A percentile compares a stretch with the other conserved stretches of the same genome.
phyloP scores from a whole-genome alignment of 2,797 vertebrate species.

The Mus caroli region DNA sequence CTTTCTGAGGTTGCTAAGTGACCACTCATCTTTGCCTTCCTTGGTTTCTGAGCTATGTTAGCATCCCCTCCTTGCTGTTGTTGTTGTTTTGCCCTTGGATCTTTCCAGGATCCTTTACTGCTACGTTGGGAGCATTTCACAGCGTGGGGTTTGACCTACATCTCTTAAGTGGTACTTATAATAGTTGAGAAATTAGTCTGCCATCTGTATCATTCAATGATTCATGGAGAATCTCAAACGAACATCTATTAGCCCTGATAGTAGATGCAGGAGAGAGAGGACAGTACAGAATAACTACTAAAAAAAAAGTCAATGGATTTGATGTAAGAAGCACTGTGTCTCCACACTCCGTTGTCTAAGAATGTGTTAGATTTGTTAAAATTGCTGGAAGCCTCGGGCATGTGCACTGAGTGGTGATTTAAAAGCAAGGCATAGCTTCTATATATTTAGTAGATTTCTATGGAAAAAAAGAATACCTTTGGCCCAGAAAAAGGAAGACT shows the following conservation, averaged over 20 bases:
- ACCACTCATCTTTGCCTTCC: conserved; percentile 26
- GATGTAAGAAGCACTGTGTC: not conserved
- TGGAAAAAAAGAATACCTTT: not conserved
- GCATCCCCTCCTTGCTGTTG: not conserved
- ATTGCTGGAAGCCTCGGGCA: not conserved
- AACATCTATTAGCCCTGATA: not conserved
- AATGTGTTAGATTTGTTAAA: not conserved
- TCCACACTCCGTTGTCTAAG: not conserved
- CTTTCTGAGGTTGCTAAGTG: conserved; percentile 52
- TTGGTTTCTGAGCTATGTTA: conserved; percentile 38
- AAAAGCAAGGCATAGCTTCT: not conserved
- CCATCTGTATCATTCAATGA: not conserved
- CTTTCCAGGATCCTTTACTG: not conserved
- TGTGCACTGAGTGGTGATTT: not conserved
- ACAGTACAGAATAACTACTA: not conserved
- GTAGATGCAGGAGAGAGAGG: not conserved
- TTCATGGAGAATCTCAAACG: not conserved
- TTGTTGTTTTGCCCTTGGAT: conserved; percentile 14
- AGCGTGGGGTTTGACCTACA: not conserved
- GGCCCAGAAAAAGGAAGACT: not conserved
- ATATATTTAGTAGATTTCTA: not conserved
- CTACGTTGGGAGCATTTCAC: conserved; percentile 14
- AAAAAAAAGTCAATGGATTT: not conserved
- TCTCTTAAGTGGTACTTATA: conserved; percentile 11
- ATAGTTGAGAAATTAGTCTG: not conserved